These are phyloP conservation scores for Sinhomidia bicolor DNA, from an alignment of 2,888 invertebrate genomes.

Conservation along the genomic window DNA sequence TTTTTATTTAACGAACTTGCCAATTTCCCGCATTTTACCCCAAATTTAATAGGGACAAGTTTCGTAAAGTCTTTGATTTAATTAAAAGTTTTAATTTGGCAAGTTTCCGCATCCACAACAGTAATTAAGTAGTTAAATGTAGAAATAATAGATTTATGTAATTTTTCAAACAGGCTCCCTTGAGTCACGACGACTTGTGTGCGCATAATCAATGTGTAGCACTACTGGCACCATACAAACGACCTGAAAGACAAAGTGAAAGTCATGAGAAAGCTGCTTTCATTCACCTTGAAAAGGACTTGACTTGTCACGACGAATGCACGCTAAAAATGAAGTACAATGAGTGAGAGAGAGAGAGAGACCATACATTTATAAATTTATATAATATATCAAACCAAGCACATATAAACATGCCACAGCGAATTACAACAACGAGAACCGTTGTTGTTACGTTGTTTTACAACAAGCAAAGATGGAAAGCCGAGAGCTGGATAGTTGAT, in stretches of 20 bases:
- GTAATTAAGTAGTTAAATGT: background rate
- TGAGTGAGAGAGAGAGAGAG: background rate
- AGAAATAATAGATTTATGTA: background rate
- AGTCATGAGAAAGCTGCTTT: background rate
- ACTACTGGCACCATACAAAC: too few relatives aligned
- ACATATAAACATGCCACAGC: background rate
- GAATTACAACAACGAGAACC: too few relatives aligned
- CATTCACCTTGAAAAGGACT: constrained; percentile 29
- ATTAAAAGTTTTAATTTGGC: background rate
- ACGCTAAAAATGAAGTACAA: background rate
- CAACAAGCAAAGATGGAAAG: background rate
- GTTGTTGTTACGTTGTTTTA: too few relatives aligned
- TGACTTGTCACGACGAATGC: background rate
- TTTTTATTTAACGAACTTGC: too few relatives aligned
- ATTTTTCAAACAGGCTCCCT: background rate
- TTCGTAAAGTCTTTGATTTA: too few relatives aligned
- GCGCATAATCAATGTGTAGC: too few relatives aligned
- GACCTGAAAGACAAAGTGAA: constrained; percentile 5
- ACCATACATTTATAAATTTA: too few relatives aligned
- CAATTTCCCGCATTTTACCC: too few relatives aligned
- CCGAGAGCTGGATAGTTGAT: too few relatives aligned
- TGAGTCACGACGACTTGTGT: background rate
- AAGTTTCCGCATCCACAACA: background rate
- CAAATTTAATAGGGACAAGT: too few relatives aligned
- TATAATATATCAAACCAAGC: too few relatives aligned